A percentile compares a stretch with the other conserved stretches of the same genome.
Conservation (phyloP, 1,140 invertebrate genomes). For the Conus betulinus region DNA sequence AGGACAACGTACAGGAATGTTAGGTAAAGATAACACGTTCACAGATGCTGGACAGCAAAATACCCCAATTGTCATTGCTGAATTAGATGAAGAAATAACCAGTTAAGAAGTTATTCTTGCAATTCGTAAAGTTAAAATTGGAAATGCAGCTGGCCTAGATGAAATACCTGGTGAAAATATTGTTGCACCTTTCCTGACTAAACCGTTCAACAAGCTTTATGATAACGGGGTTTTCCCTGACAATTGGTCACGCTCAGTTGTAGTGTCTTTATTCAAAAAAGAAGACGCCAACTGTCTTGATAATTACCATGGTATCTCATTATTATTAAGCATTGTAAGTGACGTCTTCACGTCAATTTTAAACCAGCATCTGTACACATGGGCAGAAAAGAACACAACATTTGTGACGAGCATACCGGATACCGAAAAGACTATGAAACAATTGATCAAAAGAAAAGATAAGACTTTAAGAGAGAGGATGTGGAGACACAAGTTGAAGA, state of each 20-base stretch:
- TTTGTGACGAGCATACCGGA: too few relatives aligned
- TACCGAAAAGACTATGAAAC: too few relatives aligned
- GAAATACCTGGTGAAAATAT: not conserved
- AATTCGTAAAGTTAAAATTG: constrained; percentile 1
- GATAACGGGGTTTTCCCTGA: not conserved
- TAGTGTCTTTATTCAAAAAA: not conserved
- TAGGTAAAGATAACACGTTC: not conserved
- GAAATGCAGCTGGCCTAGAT: not conserved
- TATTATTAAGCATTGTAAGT: not conserved
- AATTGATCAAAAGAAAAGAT: too few relatives aligned
- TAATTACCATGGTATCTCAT: not conserved
- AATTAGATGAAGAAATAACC: not conserved
- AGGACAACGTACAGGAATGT: not conserved
- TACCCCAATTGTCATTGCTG: not conserved
- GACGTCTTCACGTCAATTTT: not conserved
- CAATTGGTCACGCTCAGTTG: not conserved
- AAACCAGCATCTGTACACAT: not conserved
- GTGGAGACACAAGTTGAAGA: too few relatives aligned
- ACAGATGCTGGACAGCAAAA: not conserved
- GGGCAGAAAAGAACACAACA: too few relatives aligned
- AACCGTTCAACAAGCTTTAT: not conserved
- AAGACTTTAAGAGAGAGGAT: too few relatives aligned
- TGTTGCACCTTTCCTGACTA: not conserved
- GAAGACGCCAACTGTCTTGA: not conserved
- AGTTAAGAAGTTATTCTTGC: not conserved